A percentile compares a stretch with the other conserved stretches of the same genome.
phyloP scores from a whole-genome alignment of 2,113 vertebrate genomes.

The Lepidothrix coronata region DNA sequence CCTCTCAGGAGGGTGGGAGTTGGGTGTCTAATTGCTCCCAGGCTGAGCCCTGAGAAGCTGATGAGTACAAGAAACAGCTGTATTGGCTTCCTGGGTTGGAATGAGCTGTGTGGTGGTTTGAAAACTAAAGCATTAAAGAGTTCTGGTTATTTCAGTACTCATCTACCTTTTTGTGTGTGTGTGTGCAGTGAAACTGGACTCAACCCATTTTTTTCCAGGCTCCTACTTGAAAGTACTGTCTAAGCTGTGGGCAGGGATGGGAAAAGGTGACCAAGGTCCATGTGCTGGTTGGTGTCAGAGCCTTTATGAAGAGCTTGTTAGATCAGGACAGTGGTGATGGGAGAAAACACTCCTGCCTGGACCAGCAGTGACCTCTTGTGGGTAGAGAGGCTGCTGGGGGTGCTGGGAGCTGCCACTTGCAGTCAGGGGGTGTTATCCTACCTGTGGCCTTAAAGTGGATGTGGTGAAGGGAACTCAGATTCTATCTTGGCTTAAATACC shows the following conservation, averaged over 20 bases:
- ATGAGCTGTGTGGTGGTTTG: neutral
- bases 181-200: neutral
- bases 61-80: neutral
- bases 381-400: neutral
- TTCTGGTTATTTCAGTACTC: neutral
- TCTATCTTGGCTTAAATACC: rapidly evolving
- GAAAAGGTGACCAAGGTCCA: neutral
- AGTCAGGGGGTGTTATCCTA: rapidly evolving
- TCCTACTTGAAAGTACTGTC: neutral
- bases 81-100: neutral
- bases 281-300: neutral
- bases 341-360: neutral
- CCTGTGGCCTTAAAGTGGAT: neutral
- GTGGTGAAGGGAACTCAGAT: rapidly evolving
- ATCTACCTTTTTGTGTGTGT: neutral
- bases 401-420: neutral
- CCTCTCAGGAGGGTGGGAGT: neutral
- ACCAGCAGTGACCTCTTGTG: slow-evolving; percentile 46
- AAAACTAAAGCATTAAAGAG: neutral
- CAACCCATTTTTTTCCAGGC: neutral
- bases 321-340: neutral
- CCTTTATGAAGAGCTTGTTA: too few relatives aligned
- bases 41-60: neutral
- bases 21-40: neutral
- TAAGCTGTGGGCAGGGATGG: neutral